Percentiles rank a stretch among this genome's conserved stretches.
Evolutionary conservation across 2,797 vertebrate genomes (phyloP).

Genomic region (Urocyon cinereoargenteus): DNA sequence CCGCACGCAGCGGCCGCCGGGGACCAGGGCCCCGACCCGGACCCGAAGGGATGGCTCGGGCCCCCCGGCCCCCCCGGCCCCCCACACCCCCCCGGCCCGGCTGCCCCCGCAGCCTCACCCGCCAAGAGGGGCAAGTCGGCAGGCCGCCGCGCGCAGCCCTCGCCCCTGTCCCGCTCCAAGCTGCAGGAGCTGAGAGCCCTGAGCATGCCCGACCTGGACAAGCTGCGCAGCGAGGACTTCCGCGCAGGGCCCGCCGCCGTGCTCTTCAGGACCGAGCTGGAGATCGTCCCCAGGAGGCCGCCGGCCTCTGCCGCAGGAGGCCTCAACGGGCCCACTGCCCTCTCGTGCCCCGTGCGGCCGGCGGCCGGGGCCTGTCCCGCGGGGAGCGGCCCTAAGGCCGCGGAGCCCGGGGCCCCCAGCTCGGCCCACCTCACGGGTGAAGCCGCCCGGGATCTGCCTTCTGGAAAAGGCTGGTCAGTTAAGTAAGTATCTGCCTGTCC

Average conservation of each 20-base stretch:
- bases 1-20: conserved; percentile 64
- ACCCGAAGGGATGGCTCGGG: conserved; percentile 2
- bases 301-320: background rate
- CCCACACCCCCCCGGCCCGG: no score
- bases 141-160: conserved; percentile 83
- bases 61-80: no score
- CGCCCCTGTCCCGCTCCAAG: conserved; percentile 88
- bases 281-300: conserved; percentile 83
- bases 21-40: background rate
- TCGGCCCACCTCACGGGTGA: conserved; percentile 75
- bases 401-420: conserved; percentile 28
- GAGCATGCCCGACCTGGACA: conserved; percentile 97
- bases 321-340: conserved; percentile 5
- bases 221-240: conserved; percentile 91
- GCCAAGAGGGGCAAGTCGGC: conserved; percentile 87
- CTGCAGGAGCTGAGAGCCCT: conserved; percentile 94
- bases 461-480: conserved; percentile 91
- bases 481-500: conserved; percentile 87
- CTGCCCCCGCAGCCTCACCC: conserved; percentile 75
- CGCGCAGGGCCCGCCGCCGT: conserved; percentile 38
- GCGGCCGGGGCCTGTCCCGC: conserved; percentile 68
- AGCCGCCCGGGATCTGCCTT: conserved; percentile 47
- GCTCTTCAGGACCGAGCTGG: conserved; percentile 89
- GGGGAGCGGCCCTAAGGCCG: conserved; percentile 68
- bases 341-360: conserved; percentile 55